Evolutionary conservation across 2,888 invertebrate genomes (phyloP), one percentile per base, ranked within the genome.

Genomic region (Metellina segmentata): DNA sequence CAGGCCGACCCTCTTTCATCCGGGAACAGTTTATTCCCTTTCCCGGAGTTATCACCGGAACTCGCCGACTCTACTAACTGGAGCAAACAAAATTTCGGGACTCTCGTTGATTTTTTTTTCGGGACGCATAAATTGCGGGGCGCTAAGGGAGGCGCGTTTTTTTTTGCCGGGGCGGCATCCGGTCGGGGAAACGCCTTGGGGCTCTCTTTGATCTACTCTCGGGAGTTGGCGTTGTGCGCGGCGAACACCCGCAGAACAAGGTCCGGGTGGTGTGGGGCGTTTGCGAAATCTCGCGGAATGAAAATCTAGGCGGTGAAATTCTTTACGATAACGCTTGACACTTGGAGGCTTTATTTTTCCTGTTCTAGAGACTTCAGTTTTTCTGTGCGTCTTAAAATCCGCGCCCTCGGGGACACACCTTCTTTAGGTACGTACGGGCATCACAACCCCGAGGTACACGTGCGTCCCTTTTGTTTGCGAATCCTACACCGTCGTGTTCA

Each of bases 71-170:
- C 49, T 61, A 69, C 85, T 85, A 85, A 85, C 85, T 85, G 85
- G 85, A 85, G 85, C 85, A 85, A 85, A 85, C 85, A 85, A 77
- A 85, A 85, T 85, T 85, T 85, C n/a, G 77, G 85, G 61, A 16
- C 11, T 9, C 9, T 16, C 61, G 61, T 16, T 11, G 9, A 11
- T 9, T 61, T 61, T 61, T 61, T 61, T 61, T 61, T 61, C 16
- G 61, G 61, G 61, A 61, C 61, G 61, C 61, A 61, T 61, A 61
- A 61, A 61, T 61, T 61, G 61, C 16, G 61, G 61, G 61, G 34
- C 16, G 61, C 61, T 11, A 61, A 61, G 61, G 61, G 61, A 16
- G 61, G 11, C 9, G 16, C 16, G 61, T 6, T 61, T 61, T 61
- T 16, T 6, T 61, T 61, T 61, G 1, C 13, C 13, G 6, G 61